phyloP scores from a whole-genome alignment of 2,888 invertebrate species.

The Drosophila gaucha region DNA sequence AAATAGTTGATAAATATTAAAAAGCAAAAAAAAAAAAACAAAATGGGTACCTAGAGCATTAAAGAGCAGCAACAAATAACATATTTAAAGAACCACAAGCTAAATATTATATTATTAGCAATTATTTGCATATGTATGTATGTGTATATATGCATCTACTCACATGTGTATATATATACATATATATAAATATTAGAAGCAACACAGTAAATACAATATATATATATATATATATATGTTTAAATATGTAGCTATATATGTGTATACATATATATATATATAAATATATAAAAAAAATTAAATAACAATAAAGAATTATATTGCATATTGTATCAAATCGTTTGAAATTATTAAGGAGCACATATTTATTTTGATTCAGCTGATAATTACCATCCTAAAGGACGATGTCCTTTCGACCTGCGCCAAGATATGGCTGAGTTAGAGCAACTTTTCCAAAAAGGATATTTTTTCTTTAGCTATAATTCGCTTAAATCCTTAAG shows the following conservation, averaged over 20 bases:
- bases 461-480: too few species aligned
- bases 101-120: conserved; percentile 66
- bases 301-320: conserved; percentile 81
- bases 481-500: too few species aligned
- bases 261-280: conserved; percentile 27
- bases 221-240: conserved; percentile 22
- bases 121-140: conserved; percentile 27
- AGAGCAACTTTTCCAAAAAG: too few species aligned
- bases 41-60: conserved; percentile 75
- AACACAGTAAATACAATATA: conserved; percentile 42
- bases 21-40: conserved; percentile 10
- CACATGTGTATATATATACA: conserved; percentile 21
- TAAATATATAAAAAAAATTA: conserved; percentile 44
- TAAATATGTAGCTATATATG: conserved; percentile 18
- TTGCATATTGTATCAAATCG: conserved; percentile 74
- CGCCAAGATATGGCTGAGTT: too few species aligned
- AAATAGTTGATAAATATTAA: conserved; percentile 49
- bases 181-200: conserved; percentile 55
- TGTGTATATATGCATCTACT: conserved; percentile 12
- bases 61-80: conserved; percentile 70
- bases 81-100: conserved; percentile 74
- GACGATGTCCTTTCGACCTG: too few species aligned
- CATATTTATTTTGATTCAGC: too few species aligned
- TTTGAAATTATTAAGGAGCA: conserved; percentile 13
- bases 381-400: too few species aligned